A percentile compares a stretch with the other conserved stretches of the same genome.
These are phyloP conservation scores for Melanotaenia boesemani DNA, from an alignment of 2,797 vertebrate species.

Conservation along the genomic window DNA sequence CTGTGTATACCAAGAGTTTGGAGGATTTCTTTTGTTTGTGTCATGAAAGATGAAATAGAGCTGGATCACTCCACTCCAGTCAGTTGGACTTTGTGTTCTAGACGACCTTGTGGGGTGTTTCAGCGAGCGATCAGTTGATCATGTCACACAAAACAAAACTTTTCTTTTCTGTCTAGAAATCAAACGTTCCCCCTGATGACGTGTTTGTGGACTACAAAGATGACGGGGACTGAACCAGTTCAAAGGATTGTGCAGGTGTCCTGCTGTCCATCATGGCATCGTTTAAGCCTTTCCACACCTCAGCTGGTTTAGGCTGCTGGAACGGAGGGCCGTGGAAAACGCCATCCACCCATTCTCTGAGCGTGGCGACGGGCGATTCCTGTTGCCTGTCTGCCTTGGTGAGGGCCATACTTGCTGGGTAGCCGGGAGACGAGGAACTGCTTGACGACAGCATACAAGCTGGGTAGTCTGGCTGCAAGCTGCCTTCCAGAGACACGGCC, in stretches of 20 bases:
- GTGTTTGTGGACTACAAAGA: slow-evolving; percentile 58
- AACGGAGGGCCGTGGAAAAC: slow-evolving; percentile 95
- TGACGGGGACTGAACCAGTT: slow-evolving; percentile 59
- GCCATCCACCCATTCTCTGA: slow-evolving; percentile 98
- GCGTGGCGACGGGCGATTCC: slow-evolving; percentile 93
- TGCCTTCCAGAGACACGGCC: slow-evolving; percentile 85
- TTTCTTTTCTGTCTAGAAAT: slow-evolving; percentile 45
- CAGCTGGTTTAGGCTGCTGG: slow-evolving; percentile 86
- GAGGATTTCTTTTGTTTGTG: not conserved
- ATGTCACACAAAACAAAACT: slow-evolving; percentile 52
- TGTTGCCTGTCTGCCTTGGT: slow-evolving; percentile 82
- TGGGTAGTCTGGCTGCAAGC: slow-evolving; percentile 87
- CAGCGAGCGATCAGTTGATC: slow-evolving; percentile 34
- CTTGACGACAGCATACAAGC: slow-evolving; percentile 90
- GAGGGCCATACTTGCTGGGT: slow-evolving; percentile 76
- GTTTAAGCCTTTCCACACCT: slow-evolving; percentile 88
- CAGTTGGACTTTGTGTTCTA: not conserved
- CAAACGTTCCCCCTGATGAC: not conserved
- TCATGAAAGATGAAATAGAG: not conserved
- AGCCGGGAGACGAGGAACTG: slow-evolving; percentile 72
- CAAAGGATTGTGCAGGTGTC: slow-evolving; percentile 85
- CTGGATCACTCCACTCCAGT: not conserved
- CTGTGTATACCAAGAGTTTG: not conserved
- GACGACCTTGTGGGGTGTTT: not conserved
- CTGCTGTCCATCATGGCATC: slow-evolving; percentile 77